These are phyloP conservation scores for Ptychochromis oligacanthus DNA, from an alignment of 2,113 vertebrate species.

Conservation along the genomic window DNA sequence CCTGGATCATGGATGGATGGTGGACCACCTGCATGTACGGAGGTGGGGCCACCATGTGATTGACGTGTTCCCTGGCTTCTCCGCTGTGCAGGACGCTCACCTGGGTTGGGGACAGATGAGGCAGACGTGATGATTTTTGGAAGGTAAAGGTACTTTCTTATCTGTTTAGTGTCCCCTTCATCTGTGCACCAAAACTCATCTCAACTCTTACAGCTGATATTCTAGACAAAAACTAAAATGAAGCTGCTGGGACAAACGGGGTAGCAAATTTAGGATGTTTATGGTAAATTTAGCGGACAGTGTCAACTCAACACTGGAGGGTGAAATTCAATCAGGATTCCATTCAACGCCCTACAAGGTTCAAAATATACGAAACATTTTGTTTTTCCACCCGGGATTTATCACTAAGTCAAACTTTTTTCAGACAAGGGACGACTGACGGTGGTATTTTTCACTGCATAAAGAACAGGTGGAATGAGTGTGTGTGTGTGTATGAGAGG, in stretches of 20 bases:
- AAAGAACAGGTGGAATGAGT: background rate
- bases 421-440: background rate
- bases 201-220: background rate
- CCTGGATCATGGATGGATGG: conserved; percentile 78
- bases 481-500: background rate
- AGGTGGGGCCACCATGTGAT: conserved; percentile 86
- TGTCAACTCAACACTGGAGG: conserved; percentile 9
- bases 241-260: background rate
- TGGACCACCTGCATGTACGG: conserved; percentile 88
- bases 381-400: background rate
- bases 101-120: conserved; percentile 67
- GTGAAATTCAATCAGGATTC: conserved; percentile 17
- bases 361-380: background rate
- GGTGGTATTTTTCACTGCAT: background rate
- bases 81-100: conserved; percentile 88
- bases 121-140: fast-evolving
- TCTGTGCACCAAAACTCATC: background rate
- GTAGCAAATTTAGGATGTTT: background rate
- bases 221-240: background rate
- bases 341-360: background rate
- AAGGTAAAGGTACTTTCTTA: background rate
- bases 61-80: conserved; percentile 82
- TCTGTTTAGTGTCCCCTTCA: background rate
- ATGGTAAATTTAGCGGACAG: background rate
- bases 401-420: conserved; percentile 7